These are phyloP conservation scores for Xestia xanthographa DNA, from an alignment of 2,888 invertebrate genomes.

Conservation along the genomic window DNA sequence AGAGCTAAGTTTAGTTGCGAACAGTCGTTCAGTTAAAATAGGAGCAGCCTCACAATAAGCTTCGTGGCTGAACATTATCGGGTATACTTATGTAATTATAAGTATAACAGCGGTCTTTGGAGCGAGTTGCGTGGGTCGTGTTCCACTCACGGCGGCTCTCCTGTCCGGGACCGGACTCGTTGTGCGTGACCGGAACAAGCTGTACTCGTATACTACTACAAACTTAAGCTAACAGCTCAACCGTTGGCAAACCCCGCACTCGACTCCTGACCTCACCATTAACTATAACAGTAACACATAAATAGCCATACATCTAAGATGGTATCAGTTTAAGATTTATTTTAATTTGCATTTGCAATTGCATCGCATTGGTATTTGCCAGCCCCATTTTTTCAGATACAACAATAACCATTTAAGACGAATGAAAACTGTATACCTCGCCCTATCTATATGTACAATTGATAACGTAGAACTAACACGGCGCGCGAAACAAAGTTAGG, in stretches of 20 bases:
- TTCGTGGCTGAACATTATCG: constrained; percentile 72
- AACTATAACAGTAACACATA: constrained; percentile 80
- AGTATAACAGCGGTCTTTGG: constrained; percentile 72
- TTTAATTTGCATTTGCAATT: constrained; percentile 80
- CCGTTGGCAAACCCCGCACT: constrained; percentile 61
- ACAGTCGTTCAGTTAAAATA: constrained; percentile 81
- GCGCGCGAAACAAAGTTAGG: constrained; percentile 87
- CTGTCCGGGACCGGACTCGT: constrained; percentile 44
- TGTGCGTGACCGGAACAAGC: constrained; percentile 42
- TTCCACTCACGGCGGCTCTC: constrained; percentile 71
- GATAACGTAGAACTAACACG: constrained; percentile 86
- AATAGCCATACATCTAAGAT: constrained; percentile 81
- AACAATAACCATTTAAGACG: constrained; percentile 84
- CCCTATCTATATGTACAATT: constrained; percentile 89
- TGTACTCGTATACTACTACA: constrained; percentile 44
- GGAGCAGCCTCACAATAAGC: constrained; percentile 80
- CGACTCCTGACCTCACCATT: constrained; percentile 74
- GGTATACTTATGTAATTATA: constrained; percentile 74
- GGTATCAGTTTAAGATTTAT: constrained; percentile 79
- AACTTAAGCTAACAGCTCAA: constrained; percentile 46
- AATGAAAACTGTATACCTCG: constrained; percentile 86
- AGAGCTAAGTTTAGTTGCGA: constrained; percentile 52
- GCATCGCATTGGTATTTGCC: constrained; percentile 84
- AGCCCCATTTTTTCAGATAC: constrained; percentile 81
- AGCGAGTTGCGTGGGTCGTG: constrained; percentile 81